These are phyloP conservation scores for Platypus cylindrus DNA, from an alignment of 2,888 invertebrate species.

Conservation along the genomic window DNA sequence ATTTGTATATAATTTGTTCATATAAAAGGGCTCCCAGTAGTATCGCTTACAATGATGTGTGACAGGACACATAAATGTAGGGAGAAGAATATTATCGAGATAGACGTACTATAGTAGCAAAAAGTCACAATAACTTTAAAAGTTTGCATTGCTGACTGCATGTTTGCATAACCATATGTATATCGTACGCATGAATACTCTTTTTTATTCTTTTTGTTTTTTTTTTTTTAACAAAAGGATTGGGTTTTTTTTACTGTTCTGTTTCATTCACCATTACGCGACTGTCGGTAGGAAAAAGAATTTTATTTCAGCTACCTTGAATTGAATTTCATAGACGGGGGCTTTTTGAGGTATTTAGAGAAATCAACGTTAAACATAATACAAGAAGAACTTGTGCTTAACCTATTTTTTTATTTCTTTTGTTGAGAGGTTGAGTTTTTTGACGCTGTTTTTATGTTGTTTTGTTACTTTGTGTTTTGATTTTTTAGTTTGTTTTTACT, in stretches of 20 bases:
- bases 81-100: slow-evolving; percentile 5
- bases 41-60: slow-evolving; percentile 34
- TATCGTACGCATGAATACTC: slow-evolving; percentile 35
- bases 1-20: slow-evolving; percentile 39
- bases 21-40: slow-evolving; percentile 34
- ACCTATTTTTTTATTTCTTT: too few species aligned
- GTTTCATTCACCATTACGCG: slow-evolving; percentile 18
- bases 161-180: slow-evolving; percentile 34
- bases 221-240: too few species aligned
- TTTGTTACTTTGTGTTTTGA: too few species aligned
- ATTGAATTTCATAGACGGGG: slow-evolving; percentile 1
- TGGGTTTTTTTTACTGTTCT: slow-evolving; percentile 29
- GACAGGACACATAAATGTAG: slow-evolving; percentile 18
- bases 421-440: too few species aligned
- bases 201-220: too few species aligned
- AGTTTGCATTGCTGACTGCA: slow-evolving; percentile 15
- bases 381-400: too few species aligned
- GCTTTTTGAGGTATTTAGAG: slow-evolving; percentile 2
- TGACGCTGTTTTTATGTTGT: too few species aligned
- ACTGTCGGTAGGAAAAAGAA: too few species aligned
- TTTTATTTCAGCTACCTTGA: too few species aligned
- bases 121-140: slow-evolving; percentile 12
- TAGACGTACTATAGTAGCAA: too few species aligned
- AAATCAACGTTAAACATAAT: too few species aligned
- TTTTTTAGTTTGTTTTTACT: too few species aligned